A percentile compares a stretch with the other conserved stretches of the same genome.
These are phyloP conservation scores for Mesorhabditis sp. DNA, from an alignment of 2,888 invertebrate species.

Conservation along the genomic window DNA sequence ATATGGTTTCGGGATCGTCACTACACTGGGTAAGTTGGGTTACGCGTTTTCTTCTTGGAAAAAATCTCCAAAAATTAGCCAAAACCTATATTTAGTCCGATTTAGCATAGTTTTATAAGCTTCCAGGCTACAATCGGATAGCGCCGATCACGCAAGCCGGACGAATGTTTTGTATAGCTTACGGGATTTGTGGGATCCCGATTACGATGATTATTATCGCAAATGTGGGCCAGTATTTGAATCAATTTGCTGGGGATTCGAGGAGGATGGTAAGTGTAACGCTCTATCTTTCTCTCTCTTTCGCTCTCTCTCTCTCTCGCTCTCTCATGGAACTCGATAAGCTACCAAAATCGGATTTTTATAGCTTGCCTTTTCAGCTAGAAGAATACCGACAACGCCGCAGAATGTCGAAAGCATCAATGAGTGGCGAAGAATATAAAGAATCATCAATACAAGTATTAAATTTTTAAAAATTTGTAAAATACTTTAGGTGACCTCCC, in stretches of 20 bases:
- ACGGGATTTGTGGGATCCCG: slow-evolving; percentile 55
- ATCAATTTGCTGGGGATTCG: slow-evolving; percentile 51
- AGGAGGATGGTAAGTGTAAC: slow-evolving; percentile 38
- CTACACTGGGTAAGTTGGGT: slow-evolving; percentile 39
- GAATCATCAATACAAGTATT: slow-evolving; percentile 6
- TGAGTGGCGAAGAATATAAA: slow-evolving; percentile 39
- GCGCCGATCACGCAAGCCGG: slow-evolving; percentile 54
- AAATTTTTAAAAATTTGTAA: not conserved
- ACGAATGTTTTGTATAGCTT: slow-evolving; percentile 53
- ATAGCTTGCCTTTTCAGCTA: slow-evolving; percentile 25
- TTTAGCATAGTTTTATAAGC: not conserved
- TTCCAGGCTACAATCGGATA: slow-evolving; percentile 53
- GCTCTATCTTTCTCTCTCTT: not conserved
- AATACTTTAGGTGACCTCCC: slow-evolving; percentile 41
- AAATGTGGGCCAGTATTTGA: slow-evolving; percentile 55
- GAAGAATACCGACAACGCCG: slow-evolving; percentile 46
- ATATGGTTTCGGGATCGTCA: slow-evolving; percentile 57
- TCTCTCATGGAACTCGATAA: not conserved
- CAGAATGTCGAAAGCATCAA: slow-evolving; percentile 40
- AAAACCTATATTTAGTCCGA: not conserved
- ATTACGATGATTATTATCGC: slow-evolving; percentile 58
- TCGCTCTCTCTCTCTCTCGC: too few relatives aligned
- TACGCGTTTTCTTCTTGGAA: not conserved
- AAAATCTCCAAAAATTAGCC: too few relatives aligned
- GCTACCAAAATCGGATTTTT: not conserved